phyloP scores from a whole-genome alignment of 2,888 invertebrate species.

The Mactromeris polynyma region DNA sequence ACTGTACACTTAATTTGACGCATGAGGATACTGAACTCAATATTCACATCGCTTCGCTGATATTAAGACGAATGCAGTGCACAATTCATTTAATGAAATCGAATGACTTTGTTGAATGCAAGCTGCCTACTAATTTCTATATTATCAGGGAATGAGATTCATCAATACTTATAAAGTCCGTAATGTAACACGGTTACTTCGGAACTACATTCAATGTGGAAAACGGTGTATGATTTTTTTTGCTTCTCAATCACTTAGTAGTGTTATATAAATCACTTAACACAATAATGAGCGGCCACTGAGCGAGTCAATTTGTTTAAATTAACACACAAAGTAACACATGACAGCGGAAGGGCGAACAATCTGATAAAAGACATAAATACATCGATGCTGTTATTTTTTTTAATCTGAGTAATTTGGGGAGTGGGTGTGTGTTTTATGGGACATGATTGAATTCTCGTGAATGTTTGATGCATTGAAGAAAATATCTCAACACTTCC shows the following conservation, averaged over 20 bases:
- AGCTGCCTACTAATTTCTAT: too few species aligned
- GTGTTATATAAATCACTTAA: neutral
- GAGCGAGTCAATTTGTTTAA: neutral
- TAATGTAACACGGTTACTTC: neutral
- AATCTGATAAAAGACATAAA: neutral
- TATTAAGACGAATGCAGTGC: too few species aligned
- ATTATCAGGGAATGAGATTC: too few species aligned
- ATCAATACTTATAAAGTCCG: too few species aligned
- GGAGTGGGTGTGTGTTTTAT: neutral
- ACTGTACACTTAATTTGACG: too few species aligned
- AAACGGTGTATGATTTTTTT: neutral
- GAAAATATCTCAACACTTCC: neutral
- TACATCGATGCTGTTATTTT: neutral
- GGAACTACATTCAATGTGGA: neutral
- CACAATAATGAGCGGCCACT: neutral
- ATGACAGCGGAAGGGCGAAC: neutral
- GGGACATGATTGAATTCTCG: neutral
- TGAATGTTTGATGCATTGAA: neutral
- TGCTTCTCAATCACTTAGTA: neutral
- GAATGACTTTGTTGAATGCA: too few species aligned
- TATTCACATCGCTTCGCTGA: too few species aligned
- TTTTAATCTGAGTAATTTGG: neutral
- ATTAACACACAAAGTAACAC: conserved; percentile 1
- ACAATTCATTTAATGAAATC: too few species aligned
- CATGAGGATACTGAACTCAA: too few species aligned